Conservation (phyloP, 2,797 vertebrate species). For the Furcifer pardalis region DNA sequence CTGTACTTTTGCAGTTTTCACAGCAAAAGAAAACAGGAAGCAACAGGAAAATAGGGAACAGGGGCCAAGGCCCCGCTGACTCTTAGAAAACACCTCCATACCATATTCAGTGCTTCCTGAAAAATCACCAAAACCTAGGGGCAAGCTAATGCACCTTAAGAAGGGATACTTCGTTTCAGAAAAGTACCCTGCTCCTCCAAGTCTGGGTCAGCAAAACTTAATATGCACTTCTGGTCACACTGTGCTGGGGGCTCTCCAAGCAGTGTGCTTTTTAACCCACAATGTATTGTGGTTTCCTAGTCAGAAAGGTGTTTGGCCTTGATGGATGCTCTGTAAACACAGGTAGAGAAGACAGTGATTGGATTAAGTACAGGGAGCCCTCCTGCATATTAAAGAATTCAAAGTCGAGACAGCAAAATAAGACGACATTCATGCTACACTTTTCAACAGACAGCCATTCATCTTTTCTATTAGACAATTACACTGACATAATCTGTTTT, state of each 20-base stretch:
- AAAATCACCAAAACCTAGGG: neutral
- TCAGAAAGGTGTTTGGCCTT: conserved; percentile 73
- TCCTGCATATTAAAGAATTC: conserved; percentile 75
- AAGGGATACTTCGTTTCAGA: neutral
- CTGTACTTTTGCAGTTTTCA: neutral
- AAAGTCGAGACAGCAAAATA: conserved; percentile 65
- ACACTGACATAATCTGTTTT: conserved; percentile 70
- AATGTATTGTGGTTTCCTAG: conserved; percentile 61
- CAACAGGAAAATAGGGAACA: neutral
- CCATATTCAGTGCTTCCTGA: neutral
- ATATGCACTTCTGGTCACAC: conserved; percentile 56
- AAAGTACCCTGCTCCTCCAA: neutral
- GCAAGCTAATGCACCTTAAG: neutral
- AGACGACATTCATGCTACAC: conserved; percentile 60
- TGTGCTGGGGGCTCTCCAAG: conserved; percentile 46
- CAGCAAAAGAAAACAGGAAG: neutral
- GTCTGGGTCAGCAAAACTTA: conserved; percentile 6
- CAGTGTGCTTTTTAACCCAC: conserved; percentile 57
- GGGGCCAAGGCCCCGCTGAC: neutral
- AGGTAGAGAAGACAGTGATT: conserved; percentile 72
- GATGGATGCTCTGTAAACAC: conserved; percentile 75
- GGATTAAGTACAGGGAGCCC: conserved; percentile 60
- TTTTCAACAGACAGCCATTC: conserved; percentile 69
- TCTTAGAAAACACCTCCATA: neutral
- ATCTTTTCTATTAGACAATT: conserved; percentile 70